Evolutionary conservation across 1,140 invertebrate genomes (phyloP), one percentile per base, ranked within the genome.

Genomic region (Leptopilina clavipes): DNA sequence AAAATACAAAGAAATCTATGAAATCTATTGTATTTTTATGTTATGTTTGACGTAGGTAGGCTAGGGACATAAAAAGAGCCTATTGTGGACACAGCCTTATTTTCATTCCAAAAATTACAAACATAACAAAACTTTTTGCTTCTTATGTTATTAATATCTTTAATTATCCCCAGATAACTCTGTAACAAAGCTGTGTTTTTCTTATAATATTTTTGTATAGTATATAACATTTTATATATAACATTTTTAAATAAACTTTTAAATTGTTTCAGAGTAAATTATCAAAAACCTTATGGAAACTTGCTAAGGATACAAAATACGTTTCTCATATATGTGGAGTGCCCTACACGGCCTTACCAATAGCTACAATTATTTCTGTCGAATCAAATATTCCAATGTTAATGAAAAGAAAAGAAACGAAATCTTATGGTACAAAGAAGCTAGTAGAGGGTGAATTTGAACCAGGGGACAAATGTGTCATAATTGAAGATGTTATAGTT

Each of bases 401-500:
- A 43, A 95, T 99, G 81, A 92, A 95, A 75, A 91, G 96, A 82
- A 96, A 96, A 87, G 98, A 99, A 91, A 93, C 94, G 0, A 99
- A 99, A 89, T 91, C 93, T 18, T 98, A 99, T 91, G 98, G 98
- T 0, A 99, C 97, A 9, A 98, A 98, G 86, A 98, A 98, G 87
- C 86, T 98, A 18, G 95, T 99, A 56, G 98, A 99, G 91, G 98
- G 98, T 0, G 91, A 93, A 48, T 99, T 94, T 85, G 91, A 93
- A 65, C 83, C 88, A 37, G 96, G 96, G 0, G 93, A 98, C 76
- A 93, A 89, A 10, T 98, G 97, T 84, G 86, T 99, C 0, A 96
- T 99, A 71, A 93, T 99, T 70, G 98, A 99, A 92, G 98, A 99
- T 91, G 96, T 99, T 10, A 95, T 99, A 0, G 98, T 98, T 1